phyloP scores from a whole-genome alignment of 2,797 vertebrate species.

The Micropoecilia bifurca region DNA sequence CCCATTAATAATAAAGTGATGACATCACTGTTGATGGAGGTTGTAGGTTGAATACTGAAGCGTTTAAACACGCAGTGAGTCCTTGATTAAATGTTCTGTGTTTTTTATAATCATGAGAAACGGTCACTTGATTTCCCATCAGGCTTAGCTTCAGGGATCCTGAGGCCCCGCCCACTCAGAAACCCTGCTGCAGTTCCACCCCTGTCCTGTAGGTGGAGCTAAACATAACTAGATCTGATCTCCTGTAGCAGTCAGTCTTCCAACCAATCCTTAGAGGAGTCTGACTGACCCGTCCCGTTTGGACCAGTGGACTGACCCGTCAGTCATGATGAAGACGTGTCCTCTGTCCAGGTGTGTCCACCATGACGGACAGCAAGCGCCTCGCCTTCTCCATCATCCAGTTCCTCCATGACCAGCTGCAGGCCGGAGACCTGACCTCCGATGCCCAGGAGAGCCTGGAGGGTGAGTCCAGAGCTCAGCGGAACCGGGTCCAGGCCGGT shows the following conservation, averaged over 20 bases:
- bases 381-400: conserved; percentile 94
- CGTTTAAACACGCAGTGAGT: background rate
- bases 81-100: background rate
- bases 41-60: too few relatives aligned
- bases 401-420: conserved; percentile 92
- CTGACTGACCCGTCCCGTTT: too few relatives aligned
- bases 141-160: background rate
- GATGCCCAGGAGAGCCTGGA: conserved; percentile 96
- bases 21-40: background rate
- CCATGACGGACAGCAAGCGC: conserved; percentile 93
- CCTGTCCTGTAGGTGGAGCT: background rate
- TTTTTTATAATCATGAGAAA: background rate
- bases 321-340: background rate
- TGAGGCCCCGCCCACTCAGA: background rate
- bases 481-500: background rate
- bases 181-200: background rate
- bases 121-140: background rate
- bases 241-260: too few relatives aligned
- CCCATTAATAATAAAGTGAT: too few relatives aligned
- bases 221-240: too few relatives aligned
- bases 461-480: conserved; percentile 76
- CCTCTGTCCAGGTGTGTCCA: conserved; percentile 32
- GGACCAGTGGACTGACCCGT: too few relatives aligned
- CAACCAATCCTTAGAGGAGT: too few relatives aligned
- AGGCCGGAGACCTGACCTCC: conserved; percentile 84